Evolutionary conservation across 2,888 invertebrate genomes (phyloP).

Genomic region (Synanthedon tipuliformis): DNA sequence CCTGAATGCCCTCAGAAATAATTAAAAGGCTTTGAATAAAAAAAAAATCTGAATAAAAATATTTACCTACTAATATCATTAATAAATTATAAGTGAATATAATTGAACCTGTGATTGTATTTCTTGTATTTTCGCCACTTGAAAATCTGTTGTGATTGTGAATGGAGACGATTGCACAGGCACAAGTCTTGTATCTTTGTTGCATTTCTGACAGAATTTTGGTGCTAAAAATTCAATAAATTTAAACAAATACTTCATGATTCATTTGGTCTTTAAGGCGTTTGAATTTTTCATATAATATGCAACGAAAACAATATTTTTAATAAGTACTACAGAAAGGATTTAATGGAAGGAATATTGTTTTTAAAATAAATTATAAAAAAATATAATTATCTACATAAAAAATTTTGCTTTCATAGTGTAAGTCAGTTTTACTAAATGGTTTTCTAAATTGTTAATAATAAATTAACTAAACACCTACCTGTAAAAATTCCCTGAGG

Average conservation of each 20-base stretch:
- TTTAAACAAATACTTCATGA: slow-evolving; percentile 1
- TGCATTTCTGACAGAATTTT: slow-evolving; percentile 71
- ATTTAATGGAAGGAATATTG: background rate
- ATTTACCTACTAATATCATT: no score
- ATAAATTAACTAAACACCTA: slow-evolving; percentile 11
- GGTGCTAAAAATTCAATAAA: slow-evolving; percentile 40
- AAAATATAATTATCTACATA: background rate
- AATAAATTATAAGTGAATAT: no score
- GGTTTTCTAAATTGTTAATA: no score
- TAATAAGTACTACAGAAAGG: background rate
- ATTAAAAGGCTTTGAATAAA: no score
- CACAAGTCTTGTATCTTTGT: slow-evolving; percentile 72
- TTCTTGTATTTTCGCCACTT: slow-evolving; percentile 87
- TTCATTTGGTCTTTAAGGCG: slow-evolving; percentile 5
- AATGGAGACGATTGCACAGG: slow-evolving; percentile 74
- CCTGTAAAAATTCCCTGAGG: slow-evolving; percentile 65
- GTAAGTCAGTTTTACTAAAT: no score
- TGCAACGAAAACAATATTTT: background rate
- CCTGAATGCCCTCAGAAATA: no score
- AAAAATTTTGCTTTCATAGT: no score
- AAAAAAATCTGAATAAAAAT: no score
- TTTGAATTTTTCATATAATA: background rate
- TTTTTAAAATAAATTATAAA: background rate
- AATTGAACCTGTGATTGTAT: slow-evolving; percentile 74
- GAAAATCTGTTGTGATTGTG: slow-evolving; percentile 82